phyloP scores from a whole-genome alignment of 2,797 vertebrate genomes.

The Onychomys leucogaster region DNA sequence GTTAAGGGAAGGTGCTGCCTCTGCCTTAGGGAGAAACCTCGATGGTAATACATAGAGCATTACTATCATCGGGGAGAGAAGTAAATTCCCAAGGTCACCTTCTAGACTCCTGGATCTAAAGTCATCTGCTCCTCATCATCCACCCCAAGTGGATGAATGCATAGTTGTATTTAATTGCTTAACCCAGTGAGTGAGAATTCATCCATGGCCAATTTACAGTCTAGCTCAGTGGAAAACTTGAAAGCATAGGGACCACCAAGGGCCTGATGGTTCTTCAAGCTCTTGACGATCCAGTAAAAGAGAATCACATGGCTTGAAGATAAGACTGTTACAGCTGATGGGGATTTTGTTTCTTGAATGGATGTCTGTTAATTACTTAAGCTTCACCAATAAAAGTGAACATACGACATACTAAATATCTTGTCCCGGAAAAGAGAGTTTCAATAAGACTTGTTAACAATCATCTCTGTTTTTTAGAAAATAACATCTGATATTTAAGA shows the following conservation, averaged over 20 bases:
- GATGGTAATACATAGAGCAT: not conserved
- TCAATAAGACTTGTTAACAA: not conserved
- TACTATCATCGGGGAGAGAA: not conserved
- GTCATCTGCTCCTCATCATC: not conserved
- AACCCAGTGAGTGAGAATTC: not conserved
- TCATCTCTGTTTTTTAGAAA: conserved; percentile 16
- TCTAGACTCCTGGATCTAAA: conserved; percentile 14
- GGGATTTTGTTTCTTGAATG: conserved; percentile 12
- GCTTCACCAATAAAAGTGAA: conserved; percentile 36
- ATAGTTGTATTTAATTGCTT: conserved; percentile 41
- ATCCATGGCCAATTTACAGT: not conserved
- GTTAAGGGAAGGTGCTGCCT: not conserved
- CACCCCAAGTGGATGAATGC: not conserved
- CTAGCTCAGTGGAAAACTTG: not conserved
- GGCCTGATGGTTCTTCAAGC: not conserved
- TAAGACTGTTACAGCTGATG: not conserved
- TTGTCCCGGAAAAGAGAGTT: not conserved
- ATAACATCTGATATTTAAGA: not conserved
- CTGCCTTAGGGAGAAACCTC: not conserved
- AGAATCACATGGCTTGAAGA: not conserved
- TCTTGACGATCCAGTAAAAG: not conserved
- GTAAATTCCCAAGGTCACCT: not conserved
- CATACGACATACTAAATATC: conserved; percentile 2
- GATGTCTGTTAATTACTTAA: not conserved
- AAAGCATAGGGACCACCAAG: not conserved